A percentile compares a stretch with the other conserved stretches of the same genome.
Evolutionary conservation across 2,797 vertebrate genomes (phyloP).

Genomic region (Bovichtus diacanthus): DNA sequence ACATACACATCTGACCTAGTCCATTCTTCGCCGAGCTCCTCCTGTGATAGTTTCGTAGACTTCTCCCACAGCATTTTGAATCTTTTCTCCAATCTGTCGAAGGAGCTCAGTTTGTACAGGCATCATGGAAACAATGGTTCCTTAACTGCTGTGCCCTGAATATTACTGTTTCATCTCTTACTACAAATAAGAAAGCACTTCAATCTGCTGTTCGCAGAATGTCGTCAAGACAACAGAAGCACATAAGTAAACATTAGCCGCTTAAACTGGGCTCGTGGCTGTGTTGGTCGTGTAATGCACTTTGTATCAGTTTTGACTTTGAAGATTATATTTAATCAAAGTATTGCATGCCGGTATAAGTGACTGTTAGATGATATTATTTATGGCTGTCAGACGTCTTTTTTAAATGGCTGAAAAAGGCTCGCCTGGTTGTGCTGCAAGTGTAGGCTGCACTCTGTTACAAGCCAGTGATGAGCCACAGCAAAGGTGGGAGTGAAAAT

Average conservation of each 20-base stretch:
- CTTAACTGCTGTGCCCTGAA: not conserved
- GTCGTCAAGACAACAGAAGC: constrained; percentile 33
- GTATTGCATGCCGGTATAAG: not conserved
- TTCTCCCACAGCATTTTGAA: not conserved
- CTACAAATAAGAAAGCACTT: constrained; percentile 1
- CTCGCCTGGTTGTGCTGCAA: constrained; percentile 48
- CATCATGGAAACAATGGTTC: not conserved
- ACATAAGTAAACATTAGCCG: constrained; percentile 47
- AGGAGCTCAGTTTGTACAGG: not conserved
- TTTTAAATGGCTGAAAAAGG: constrained; percentile 68
- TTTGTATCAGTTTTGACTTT: constrained; percentile 17
- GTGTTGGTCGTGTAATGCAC: constrained; percentile 25
- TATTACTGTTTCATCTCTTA: not conserved
- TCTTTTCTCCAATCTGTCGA: not conserved
- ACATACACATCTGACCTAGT: constrained; percentile 6
- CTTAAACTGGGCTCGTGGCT: not conserved
- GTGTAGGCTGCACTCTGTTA: constrained; percentile 75
- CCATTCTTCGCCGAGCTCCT: not conserved
- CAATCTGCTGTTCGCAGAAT: constrained; percentile 11
- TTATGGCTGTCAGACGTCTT: constrained; percentile 22
- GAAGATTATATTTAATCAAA: not conserved
- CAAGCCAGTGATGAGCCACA: constrained; percentile 72
- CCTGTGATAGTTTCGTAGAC: not conserved
- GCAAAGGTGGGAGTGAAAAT: constrained; percentile 80
- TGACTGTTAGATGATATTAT: constrained; percentile 8